Percentiles rank a stretch among this genome's conserved stretches.
Evolutionary conservation across 2,113 vertebrate genomes (phyloP).

Genomic region (Podarcis muralis): DNA sequence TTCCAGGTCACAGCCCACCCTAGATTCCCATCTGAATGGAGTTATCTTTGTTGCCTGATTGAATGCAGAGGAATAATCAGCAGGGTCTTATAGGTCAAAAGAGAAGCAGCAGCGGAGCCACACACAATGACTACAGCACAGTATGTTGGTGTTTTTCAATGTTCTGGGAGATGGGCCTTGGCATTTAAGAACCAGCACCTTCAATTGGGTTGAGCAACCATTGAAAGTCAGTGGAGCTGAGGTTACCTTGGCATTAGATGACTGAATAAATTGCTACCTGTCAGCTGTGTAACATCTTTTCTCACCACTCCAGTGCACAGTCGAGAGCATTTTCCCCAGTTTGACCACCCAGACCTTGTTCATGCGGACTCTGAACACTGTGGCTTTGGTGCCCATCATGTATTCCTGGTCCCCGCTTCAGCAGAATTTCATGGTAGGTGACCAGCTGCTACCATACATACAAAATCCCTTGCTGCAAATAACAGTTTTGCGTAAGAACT

Average conservation of each 20-base stretch:
- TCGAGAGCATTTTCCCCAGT: slow-evolving; percentile 91
- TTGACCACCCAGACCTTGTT: slow-evolving; percentile 88
- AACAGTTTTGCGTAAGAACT: neutral
- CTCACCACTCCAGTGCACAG: slow-evolving; percentile 82
- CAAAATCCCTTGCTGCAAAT: neutral
- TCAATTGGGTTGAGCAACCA: neutral
- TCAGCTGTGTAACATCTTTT: neutral
- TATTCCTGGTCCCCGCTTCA: slow-evolving; percentile 98
- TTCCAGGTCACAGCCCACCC: neutral
- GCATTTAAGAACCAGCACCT: neutral
- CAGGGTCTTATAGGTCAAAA: neutral
- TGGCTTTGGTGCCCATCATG: slow-evolving; percentile 97
- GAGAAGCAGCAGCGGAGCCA: neutral
- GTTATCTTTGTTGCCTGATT: neutral
- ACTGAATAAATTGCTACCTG: neutral
- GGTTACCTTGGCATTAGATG: neutral
- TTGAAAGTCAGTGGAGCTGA: neutral
- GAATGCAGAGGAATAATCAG: neutral
- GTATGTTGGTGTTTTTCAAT: neutral
- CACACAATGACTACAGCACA: neutral
- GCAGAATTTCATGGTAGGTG: slow-evolving; percentile 97
- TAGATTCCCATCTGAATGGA: neutral
- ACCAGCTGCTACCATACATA: neutral
- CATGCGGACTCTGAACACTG: slow-evolving; percentile 92
- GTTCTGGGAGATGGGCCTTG: neutral